phyloP scores from a whole-genome alignment of 1,140 invertebrate species.

The Bicyclus anynana region DNA sequence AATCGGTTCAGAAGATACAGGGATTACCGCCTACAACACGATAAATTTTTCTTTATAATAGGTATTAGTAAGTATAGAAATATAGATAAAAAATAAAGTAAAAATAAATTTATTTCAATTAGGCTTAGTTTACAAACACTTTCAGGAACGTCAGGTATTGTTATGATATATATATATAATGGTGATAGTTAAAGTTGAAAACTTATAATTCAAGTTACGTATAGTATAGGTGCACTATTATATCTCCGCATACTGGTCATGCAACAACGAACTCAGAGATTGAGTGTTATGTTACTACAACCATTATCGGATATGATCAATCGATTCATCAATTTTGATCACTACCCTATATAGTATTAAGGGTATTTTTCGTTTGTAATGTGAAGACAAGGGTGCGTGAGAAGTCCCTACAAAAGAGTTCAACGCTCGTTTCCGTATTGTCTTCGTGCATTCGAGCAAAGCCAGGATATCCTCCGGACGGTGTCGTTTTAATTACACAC shows the following conservation, averaged over 20 bases:
- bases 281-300: constrained; percentile 31
- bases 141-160: too few relatives aligned
- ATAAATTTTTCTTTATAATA: too few relatives aligned
- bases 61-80: too few relatives aligned
- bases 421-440: constrained; percentile 68
- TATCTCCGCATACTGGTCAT: constrained; percentile 32
- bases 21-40: too few relatives aligned
- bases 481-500: constrained; percentile 22
- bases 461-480: constrained; percentile 36
- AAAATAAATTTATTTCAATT: too few relatives aligned
- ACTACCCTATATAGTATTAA: constrained; percentile 7
- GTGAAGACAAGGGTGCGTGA: constrained; percentile 35
- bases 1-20: too few relatives aligned
- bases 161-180: too few relatives aligned
- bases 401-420: constrained; percentile 72
- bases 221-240: not conserved
- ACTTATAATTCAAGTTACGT: too few relatives aligned
- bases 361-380: constrained; percentile 11
- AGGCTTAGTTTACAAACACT: too few relatives aligned
- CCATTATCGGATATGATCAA: constrained; percentile 36
- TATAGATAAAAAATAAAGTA: too few relatives aligned
- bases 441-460: constrained; percentile 48
- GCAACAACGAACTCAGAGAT: constrained; percentile 42
- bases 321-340: constrained; percentile 4
- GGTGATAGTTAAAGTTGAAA: too few relatives aligned